Evolutionary conservation across 2,888 invertebrate genomes (phyloP).

Genomic region (Lepidochitona cinerea): DNA sequence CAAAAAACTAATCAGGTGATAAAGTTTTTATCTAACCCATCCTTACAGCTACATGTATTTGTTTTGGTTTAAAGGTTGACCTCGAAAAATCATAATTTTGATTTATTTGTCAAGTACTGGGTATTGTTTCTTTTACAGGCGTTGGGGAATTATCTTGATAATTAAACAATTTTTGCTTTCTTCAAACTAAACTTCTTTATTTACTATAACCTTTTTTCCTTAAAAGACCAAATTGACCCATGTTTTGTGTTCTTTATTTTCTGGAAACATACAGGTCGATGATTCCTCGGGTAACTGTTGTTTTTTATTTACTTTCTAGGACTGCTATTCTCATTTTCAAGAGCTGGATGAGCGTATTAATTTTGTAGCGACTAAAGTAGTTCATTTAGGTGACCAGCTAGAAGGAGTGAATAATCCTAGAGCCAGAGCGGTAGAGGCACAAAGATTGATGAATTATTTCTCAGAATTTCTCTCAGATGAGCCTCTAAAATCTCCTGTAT

Average conservation of each 20-base stretch:
- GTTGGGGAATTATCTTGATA: no score
- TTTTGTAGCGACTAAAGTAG: slow-evolving; percentile 95
- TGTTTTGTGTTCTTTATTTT: background rate
- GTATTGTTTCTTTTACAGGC: no score
- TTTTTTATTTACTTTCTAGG: slow-evolving; percentile 74
- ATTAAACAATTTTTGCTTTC: background rate
- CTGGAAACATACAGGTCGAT: no score
- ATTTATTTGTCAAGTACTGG: no score
- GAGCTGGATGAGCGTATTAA: slow-evolving; percentile 96
- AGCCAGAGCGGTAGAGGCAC: slow-evolving; percentile 94
- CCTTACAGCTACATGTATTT: no score
- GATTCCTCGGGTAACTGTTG: no score
- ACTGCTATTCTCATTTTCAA: slow-evolving; percentile 89
- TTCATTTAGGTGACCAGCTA: slow-evolving; percentile 98
- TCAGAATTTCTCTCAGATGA: slow-evolving; percentile 92
- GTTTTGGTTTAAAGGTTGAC: no score
- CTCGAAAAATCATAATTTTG: no score
- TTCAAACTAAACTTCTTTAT: no score
- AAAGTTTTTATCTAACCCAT: no score
- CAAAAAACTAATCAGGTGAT: slow-evolving; percentile 80
- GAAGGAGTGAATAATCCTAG: slow-evolving; percentile 97
- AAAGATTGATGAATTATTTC: slow-evolving; percentile 91
- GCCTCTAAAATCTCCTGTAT: slow-evolving; percentile 86
- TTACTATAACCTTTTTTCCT: no score
- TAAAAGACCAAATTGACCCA: background rate